These are phyloP conservation scores for Ectropis grisescens DNA, from an alignment of 1,140 invertebrate species.

Conservation along the genomic window DNA sequence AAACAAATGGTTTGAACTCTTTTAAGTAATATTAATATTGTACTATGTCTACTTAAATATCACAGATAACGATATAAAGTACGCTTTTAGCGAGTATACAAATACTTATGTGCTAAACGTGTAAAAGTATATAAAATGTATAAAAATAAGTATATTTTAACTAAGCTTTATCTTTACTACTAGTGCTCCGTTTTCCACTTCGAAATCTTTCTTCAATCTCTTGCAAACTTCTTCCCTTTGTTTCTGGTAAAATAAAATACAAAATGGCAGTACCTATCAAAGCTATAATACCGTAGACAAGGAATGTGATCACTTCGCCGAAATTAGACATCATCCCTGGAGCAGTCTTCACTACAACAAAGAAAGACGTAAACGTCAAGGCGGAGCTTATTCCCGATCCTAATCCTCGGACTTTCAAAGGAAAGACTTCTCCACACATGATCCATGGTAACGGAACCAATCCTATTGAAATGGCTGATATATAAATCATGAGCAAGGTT, in stretches of 20 bases:
- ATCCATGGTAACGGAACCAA: conserved; percentile 79
- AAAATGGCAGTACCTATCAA: conserved; percentile 75
- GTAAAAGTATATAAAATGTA: no score
- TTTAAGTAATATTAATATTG: conserved; percentile 17
- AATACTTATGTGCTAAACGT: no score
- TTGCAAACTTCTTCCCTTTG: conserved; percentile 82
- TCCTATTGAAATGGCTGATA: conserved; percentile 71
- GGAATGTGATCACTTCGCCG: conserved; percentile 75
- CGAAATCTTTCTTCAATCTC: conserved; percentile 78
- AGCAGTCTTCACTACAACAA: conserved; percentile 80
- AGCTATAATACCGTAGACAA: conserved; percentile 76
- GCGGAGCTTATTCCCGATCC: conserved; percentile 75
- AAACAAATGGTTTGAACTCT: no score
- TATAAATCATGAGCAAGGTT: conserved; percentile 70
- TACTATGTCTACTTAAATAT: conserved; percentile 4
- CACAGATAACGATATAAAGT: not conserved
- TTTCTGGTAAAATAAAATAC: conserved; percentile 81
- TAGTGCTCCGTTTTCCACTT: conserved; percentile 37
- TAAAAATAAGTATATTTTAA: not conserved
- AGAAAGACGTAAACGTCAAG: conserved; percentile 76
- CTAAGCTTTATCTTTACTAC: no score
- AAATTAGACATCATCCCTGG: conserved; percentile 72
- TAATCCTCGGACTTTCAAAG: conserved; percentile 68
- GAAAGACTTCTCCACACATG: conserved; percentile 76
- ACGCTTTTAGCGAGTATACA: not conserved